Evolutionary conservation across 2,888 invertebrate genomes (phyloP).

Genomic region (Geophilus truncorum): DNA sequence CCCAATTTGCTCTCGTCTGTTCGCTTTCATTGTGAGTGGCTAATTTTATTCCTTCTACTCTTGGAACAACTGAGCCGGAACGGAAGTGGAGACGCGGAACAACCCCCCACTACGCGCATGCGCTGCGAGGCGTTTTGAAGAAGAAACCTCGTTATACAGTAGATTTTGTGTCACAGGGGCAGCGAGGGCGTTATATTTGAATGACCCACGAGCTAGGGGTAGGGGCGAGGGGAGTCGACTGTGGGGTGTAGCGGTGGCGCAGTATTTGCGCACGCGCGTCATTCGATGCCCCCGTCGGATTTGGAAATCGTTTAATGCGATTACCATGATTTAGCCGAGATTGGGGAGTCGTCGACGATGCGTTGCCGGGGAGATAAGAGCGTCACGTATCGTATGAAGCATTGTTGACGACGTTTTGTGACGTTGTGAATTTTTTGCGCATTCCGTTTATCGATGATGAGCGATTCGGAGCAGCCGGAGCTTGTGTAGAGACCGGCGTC

Average conservation of each 20-base stretch:
- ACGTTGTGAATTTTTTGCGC: not conserved
- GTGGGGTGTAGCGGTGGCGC: not conserved
- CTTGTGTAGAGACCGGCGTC: not conserved
- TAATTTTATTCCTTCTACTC: slow-evolving; percentile 31
- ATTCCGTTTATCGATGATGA: not conserved
- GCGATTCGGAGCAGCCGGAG: slow-evolving; percentile 1
- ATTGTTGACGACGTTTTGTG: slow-evolving; percentile 23
- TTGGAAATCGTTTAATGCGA: slow-evolving; percentile 32
- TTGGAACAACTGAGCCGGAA: slow-evolving; percentile 28
- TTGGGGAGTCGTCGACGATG: slow-evolving; percentile 15
- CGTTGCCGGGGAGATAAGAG: slow-evolving; percentile 29
- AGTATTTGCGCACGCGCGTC: not conserved
- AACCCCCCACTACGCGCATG: slow-evolving; percentile 24
- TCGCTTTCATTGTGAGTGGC: slow-evolving; percentile 28
- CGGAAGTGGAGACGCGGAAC: slow-evolving; percentile 25
- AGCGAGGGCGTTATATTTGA: slow-evolving; percentile 9
- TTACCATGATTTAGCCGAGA: slow-evolving; percentile 34
- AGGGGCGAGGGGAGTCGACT: not conserved
- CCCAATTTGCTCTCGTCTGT: slow-evolving; percentile 25
- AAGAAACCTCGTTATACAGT: slow-evolving; percentile 1
- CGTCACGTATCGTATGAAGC: slow-evolving; percentile 31
- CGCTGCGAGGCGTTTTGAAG: not conserved
- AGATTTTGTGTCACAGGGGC: not conserved
- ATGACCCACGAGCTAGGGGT: not conserved
- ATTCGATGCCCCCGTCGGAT: slow-evolving; percentile 28